Evolutionary conservation across 2,113 vertebrate genomes (phyloP).

Genomic region (Leptobrachium leishanense): DNA sequence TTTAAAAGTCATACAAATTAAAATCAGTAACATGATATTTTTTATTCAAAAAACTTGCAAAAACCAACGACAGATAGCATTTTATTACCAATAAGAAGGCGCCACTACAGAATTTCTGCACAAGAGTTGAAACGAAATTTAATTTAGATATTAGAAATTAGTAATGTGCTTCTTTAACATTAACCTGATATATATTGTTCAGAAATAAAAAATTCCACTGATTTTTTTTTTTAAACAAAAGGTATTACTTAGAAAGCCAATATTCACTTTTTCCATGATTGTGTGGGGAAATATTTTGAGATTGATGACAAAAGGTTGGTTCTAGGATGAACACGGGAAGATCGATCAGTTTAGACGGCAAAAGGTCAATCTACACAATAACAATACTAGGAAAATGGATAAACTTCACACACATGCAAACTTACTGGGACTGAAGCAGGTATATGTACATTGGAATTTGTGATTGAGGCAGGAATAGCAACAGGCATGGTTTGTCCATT

Average conservation of each 20-base stretch:
- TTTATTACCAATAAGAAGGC: no score
- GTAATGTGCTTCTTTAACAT: no score
- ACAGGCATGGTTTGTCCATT: constrained; percentile 98
- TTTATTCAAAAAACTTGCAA: no score
- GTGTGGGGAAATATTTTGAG: background rate
- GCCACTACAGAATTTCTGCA: no score
- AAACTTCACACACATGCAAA: constrained; percentile 58
- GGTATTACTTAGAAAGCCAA: background rate
- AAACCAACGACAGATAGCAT: no score
- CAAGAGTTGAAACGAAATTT: no score
- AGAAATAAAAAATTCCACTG: background rate
- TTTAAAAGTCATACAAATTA: no score
- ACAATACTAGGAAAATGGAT: constrained; percentile 40
- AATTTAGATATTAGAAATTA: no score
- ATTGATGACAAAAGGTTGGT: background rate
- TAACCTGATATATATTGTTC: no score
- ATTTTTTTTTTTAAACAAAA: background rate
- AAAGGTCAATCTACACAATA: constrained; percentile 27
- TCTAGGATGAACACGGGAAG: constrained; percentile 23
- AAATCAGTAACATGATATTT: no score
- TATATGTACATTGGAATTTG: constrained; percentile 95
- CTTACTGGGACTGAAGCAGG: constrained; percentile 95
- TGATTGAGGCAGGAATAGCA: constrained; percentile 94
- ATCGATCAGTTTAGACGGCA: constrained; percentile 2
- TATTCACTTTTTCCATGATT: background rate